Base-by-base conservation (phyloP, 2,797 vertebrate genomes). In the Labroides dimidiatus region DNA sequence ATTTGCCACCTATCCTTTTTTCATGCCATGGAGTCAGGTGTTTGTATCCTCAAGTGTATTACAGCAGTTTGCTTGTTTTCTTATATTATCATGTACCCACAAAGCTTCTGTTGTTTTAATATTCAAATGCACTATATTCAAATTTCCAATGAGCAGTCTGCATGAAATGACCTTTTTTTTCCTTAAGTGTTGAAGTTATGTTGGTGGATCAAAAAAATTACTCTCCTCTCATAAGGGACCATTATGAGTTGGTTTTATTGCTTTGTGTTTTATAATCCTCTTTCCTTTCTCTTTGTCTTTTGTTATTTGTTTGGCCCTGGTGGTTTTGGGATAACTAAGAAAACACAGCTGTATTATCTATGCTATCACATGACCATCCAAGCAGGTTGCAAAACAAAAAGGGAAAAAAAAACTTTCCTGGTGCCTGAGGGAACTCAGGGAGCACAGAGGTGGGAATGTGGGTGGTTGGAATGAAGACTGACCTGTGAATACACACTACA, bases 401-500 rank as follows among this genome's bases (percentile, higher is more conserved):
- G 1, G 16, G 47, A 63, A 49, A 49, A 55, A n/a, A 63, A 65
- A 20, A 65, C 33, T 77, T 66, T 79, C 77, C 16, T 0, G 43
- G 84, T 84, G 60, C 72, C 69, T 72, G 72, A 75, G 65, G 65
- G 69, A 77, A 70, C 64, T 69, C 15, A 2, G 41, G 57, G 64
- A 53, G 59, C 37, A 57, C 51, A 66, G 63, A 72, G 17, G 49
- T 78, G 48, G 66, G 55, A 60, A 53, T 62, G 65, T 75, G 74
- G 80, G 73, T 1, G 20, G 62, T 21, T 68, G 59, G 43, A 53
- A 72, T 54, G 64, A 84, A 59, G 72, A 78, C 75, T 82, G 81
- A 85, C 78, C 73, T 88, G 85, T 89, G 75, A 80, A 88, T 80
- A 87, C 80, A 77, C 87, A 90, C 82, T 87, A 88, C 86, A 75